Conservation (phyloP, 2,888 invertebrate species). For the Eremobia ochroleuca region DNA sequence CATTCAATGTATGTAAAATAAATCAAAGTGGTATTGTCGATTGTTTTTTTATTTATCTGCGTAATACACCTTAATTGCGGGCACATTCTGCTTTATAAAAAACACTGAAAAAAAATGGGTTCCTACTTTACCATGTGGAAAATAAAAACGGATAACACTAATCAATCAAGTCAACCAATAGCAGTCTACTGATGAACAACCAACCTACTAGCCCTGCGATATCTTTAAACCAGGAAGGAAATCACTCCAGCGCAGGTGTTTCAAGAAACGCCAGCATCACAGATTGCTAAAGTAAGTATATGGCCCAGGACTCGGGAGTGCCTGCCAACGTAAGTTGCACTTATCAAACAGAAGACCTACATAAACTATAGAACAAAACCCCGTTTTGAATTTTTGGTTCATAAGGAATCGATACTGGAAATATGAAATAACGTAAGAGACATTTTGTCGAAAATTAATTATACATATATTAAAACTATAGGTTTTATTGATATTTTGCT, state of each 20-base stretch:
- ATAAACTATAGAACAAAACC: neutral
- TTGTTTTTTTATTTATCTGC: constrained; percentile 43
- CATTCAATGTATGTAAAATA: constrained; percentile 70
- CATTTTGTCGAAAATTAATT: too few species aligned
- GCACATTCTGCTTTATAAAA: too few species aligned
- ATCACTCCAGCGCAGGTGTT: neutral
- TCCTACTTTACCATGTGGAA: neutral
- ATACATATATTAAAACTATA: too few species aligned
- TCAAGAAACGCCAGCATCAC: neutral
- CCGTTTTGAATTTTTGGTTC: neutral
- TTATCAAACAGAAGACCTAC: neutral
- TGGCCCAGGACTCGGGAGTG: neutral
- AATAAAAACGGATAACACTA: neutral
- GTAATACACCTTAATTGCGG: neutral
- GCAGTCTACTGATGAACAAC: neutral
- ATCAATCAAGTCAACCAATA: neutral
- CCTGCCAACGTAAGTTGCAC: neutral
- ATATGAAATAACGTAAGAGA: too few species aligned
- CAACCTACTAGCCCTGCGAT: too few species aligned
- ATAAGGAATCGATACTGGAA: too few species aligned
- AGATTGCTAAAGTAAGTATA: neutral
- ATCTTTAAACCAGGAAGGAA: neutral
- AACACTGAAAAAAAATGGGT: neutral
- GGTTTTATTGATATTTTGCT: too few species aligned
- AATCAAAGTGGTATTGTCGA: constrained; percentile 67